These are phyloP conservation scores for Coreius guichenoti DNA, from an alignment of 2,797 vertebrate species.

Conservation along the genomic window DNA sequence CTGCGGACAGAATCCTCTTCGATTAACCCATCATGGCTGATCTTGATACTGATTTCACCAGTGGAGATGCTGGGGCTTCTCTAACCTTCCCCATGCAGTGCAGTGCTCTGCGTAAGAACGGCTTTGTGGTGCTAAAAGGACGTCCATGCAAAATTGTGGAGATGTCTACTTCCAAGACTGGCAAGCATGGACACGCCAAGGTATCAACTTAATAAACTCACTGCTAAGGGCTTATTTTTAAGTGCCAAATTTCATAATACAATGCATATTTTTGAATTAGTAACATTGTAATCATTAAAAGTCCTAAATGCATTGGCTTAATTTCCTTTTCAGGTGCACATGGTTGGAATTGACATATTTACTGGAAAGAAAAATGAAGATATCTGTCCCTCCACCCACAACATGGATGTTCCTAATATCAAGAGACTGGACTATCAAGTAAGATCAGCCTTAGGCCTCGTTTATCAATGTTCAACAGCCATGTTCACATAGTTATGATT, in stretches of 20 bases:
- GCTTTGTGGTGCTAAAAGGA: conserved; percentile 85
- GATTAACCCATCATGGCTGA: conserved; percentile 75
- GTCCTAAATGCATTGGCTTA: background rate
- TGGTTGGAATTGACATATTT: conserved; percentile 90
- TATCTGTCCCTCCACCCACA: conserved; percentile 89
- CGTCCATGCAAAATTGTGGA: conserved; percentile 88
- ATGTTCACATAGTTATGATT: background rate
- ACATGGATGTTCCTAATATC: conserved; percentile 90
- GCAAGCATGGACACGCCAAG: conserved; percentile 88
- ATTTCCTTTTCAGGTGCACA: conserved; percentile 76
- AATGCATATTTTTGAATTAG: background rate
- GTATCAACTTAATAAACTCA: conserved; percentile 64
- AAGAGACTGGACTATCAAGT: conserved; percentile 89
- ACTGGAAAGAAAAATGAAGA: conserved; percentile 88
- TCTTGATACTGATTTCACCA: conserved; percentile 81
- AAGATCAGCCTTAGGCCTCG: conserved; percentile 46
- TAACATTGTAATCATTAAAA: background rate
- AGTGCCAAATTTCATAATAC: background rate
- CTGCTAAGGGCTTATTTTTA: background rate
- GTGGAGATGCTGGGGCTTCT: conserved; percentile 86
- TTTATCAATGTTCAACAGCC: background rate
- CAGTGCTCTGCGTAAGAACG: conserved; percentile 87
- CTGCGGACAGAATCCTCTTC: conserved; percentile 37
- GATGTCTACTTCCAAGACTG: conserved; percentile 88
- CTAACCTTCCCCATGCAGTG: conserved; percentile 86